Evolutionary conservation across 1,140 invertebrate species (phyloP).

Genomic region (Yoshiicerus persimilis): DNA sequence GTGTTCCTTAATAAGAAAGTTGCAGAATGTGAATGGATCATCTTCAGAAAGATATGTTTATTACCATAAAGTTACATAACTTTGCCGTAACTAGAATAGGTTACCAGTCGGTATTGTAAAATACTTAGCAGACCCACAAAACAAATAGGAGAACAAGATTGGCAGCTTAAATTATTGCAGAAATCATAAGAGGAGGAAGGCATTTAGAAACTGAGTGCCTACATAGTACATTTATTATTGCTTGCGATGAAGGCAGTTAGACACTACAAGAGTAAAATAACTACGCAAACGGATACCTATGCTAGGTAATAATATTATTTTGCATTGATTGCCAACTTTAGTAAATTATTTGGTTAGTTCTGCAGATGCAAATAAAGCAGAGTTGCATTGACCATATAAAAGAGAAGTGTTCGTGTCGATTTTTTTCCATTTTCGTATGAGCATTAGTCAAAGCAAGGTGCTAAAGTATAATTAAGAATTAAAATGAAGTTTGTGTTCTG

Average conservation of each 20-base stretch:
- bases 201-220: neutral
- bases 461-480: neutral
- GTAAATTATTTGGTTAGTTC: neutral
- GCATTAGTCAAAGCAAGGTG: neutral
- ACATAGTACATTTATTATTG: neutral
- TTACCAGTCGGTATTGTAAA: neutral
- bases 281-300: too few relatives aligned
- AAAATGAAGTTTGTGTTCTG: neutral
- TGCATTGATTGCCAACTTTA: neutral
- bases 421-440: neutral
- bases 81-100: neutral
- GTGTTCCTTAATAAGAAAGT: neutral
- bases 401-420: neutral
- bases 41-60: neutral
- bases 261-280: neutral
- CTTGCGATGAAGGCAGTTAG: too few relatives aligned
- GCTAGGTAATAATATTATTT: neutral
- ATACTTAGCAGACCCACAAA: neutral
- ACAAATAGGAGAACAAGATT: neutral
- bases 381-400: neutral
- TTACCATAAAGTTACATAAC: neutral
- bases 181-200: neutral
- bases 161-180: neutral
- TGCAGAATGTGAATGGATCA: neutral
- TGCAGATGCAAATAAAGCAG: neutral